Percentiles rank a stretch among this genome's conserved stretches.
phyloP scores from a whole-genome alignment of 2,113 vertebrate species.

The Trogon surrucura region DNA sequence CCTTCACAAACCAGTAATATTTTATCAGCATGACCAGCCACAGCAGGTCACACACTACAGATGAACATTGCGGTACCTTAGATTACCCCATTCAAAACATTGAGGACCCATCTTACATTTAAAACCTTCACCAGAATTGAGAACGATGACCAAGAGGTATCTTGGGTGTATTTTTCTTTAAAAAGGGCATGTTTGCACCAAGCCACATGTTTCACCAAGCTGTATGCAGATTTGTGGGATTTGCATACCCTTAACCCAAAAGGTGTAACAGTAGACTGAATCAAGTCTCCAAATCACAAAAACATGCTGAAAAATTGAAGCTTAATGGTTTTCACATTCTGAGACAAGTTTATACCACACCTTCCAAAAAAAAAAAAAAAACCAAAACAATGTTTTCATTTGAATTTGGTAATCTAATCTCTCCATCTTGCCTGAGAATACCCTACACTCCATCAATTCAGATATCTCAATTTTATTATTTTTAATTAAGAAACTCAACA shows the following conservation, averaged over 20 bases:
- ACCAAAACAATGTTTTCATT: neutral
- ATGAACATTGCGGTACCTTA: neutral
- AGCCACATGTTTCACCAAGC: accelerated
- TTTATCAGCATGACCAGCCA: neutral
- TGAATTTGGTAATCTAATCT: neutral
- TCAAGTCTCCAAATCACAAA: neutral
- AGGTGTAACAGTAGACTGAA: accelerated
- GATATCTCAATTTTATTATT: neutral
- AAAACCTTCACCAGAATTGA: neutral
- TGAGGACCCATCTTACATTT: neutral
- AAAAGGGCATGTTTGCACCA: too few relatives aligned
- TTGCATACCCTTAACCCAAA: neutral
- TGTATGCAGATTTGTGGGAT: neutral
- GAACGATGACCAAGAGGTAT: neutral
- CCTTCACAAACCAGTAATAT: neutral
- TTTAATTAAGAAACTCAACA: neutral
- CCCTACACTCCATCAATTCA: neutral
- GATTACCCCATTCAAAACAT: neutral
- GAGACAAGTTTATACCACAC: neutral
- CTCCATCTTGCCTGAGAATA: neutral
- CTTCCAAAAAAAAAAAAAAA: too few relatives aligned
- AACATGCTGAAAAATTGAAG: neutral
- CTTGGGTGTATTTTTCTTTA: too few relatives aligned
- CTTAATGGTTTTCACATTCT: neutral
- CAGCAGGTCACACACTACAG: neutral